A percentile compares a stretch with the other conserved stretches of the same genome.
Conservation (phyloP, 1,140 invertebrate genomes). For the Lanistes nyassanus region DNA sequence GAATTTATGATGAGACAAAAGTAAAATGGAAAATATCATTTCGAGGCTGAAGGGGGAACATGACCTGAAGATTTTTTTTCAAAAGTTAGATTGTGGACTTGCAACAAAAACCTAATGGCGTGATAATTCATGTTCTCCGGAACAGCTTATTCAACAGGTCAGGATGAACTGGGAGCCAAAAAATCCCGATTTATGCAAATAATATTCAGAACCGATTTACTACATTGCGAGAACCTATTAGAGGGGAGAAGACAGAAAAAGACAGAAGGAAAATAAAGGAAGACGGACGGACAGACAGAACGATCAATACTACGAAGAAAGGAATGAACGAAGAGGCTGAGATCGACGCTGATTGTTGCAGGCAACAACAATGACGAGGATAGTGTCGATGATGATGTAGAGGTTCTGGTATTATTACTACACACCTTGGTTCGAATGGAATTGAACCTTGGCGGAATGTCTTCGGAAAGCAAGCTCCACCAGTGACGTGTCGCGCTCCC, state of each 20-base stretch:
- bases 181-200: not conserved
- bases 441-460: constrained; percentile 12
- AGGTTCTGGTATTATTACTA: not conserved
- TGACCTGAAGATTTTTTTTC: not conserved
- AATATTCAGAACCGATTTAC: not conserved
- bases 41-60: not conserved
- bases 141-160: too few relatives aligned
- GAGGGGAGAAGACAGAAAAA: not conserved
- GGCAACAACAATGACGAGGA: not conserved
- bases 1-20: not conserved
- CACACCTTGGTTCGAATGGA: not conserved
- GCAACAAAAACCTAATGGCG: not conserved
- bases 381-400: not conserved
- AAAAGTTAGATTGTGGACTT: not conserved
- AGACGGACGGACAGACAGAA: not conserved
- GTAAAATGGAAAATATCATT: not conserved
- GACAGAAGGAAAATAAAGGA: not conserved
- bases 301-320: not conserved
- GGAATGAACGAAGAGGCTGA: not conserved
- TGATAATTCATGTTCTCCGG: not conserved
- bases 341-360: not conserved
- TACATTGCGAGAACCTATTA: too few relatives aligned
- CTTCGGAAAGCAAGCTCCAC: constrained; percentile 18
- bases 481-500: constrained; percentile 7
- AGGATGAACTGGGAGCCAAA: too few relatives aligned